A percentile compares a stretch with the other conserved stretches of the same genome.
These are phyloP conservation scores for Pangasius larnaudii DNA, from an alignment of 2,797 vertebrate species.

Conservation along the genomic window DNA sequence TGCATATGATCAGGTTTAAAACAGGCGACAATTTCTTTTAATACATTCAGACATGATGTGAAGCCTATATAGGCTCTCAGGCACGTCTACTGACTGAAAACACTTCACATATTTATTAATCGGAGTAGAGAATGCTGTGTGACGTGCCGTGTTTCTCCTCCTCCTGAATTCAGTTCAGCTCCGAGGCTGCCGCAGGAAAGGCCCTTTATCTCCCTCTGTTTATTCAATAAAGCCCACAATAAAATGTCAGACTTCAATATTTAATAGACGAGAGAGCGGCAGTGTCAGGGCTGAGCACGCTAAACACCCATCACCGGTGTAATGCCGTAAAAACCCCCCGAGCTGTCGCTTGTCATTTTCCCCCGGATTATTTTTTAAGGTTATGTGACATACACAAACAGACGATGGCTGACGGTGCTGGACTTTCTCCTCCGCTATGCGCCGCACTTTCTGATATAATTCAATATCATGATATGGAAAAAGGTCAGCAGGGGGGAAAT, in stretches of 20 bases:
- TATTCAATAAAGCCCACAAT: slow-evolving; percentile 34
- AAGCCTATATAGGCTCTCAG: not conserved
- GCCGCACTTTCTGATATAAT: not conserved
- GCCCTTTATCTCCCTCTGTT: slow-evolving; percentile 23
- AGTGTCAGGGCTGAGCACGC: not conserved
- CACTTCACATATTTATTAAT: not conserved
- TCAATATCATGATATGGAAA: slow-evolving; percentile 6
- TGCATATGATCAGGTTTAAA: not conserved
- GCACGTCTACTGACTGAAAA: not conserved
- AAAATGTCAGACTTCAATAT: slow-evolving; percentile 29
- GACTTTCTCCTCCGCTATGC: not conserved
- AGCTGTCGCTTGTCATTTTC: slow-evolving; percentile 1
- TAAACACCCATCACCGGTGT: slow-evolving; percentile 24
- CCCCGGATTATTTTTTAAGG: slow-evolving; percentile 19
- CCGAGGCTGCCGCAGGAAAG: not conserved
- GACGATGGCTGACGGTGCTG: not conserved
- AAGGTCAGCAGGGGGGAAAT: slow-evolving; percentile 9
- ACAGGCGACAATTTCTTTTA: too few species aligned
- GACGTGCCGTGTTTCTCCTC: not conserved
- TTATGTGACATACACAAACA: slow-evolving; percentile 15
- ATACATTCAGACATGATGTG: not conserved
- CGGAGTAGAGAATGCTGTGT: too few species aligned
- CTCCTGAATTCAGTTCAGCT: not conserved
- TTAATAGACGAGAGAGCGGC: not conserved
- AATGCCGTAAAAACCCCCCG: not conserved